Evolutionary conservation across 2,888 invertebrate species (phyloP).

Genomic region (Petrolisthes cinctipes): DNA sequence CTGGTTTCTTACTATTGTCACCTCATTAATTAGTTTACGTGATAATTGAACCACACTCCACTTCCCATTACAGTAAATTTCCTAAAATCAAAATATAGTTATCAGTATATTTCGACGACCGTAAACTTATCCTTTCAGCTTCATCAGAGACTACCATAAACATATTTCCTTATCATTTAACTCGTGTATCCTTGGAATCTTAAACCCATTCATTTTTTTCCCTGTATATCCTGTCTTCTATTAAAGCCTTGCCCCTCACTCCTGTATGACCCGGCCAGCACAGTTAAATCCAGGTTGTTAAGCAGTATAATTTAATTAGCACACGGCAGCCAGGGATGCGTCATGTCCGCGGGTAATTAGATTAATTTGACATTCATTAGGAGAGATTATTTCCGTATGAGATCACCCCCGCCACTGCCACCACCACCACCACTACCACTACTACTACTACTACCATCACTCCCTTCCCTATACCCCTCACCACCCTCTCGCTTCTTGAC

Average conservation of each 20-base stretch:
- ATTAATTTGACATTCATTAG: conserved; percentile 52
- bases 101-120: too few relatives aligned
- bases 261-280: conserved; percentile 26
- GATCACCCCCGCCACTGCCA: not conserved
- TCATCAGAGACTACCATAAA: too few relatives aligned
- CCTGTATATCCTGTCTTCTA: not conserved
- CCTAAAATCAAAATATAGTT: too few relatives aligned
- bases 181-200: not conserved
- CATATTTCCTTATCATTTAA: too few relatives aligned
- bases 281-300: conserved; percentile 42
- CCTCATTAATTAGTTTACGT: too few relatives aligned
- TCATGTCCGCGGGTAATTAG: conserved; percentile 38
- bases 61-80: too few relatives aligned
- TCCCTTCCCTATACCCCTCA: not conserved
- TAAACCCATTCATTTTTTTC: not conserved
- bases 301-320: conserved; percentile 46
- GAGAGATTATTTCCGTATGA: conserved; percentile 44
- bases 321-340: conserved; percentile 35
- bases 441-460: conserved; percentile 2
- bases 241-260: not conserved
- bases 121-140: too few relatives aligned
- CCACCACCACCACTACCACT: conserved; percentile 2
- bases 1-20: too few relatives aligned
- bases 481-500: too few relatives aligned
- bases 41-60: too few relatives aligned